phyloP scores from a whole-genome alignment of 2,888 invertebrate genomes.

The Beris morrisii region DNA sequence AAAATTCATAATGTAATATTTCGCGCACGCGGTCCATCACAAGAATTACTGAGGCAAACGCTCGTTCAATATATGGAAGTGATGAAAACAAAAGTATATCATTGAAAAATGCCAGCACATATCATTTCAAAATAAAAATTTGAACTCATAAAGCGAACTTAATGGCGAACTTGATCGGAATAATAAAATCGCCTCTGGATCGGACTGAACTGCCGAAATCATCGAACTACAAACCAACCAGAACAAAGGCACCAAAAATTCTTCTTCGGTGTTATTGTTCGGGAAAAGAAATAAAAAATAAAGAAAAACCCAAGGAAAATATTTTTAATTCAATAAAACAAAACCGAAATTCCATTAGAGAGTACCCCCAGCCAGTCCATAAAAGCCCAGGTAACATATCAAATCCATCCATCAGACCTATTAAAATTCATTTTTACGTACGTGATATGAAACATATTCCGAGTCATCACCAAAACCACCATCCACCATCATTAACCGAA shows the following conservation, averaged over 20 bases:
- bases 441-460: conserved; percentile 40
- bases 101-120: conserved; percentile 33
- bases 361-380: conserved; percentile 11
- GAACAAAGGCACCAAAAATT: conserved; percentile 18
- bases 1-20: conserved; percentile 38
- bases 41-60: too few species aligned
- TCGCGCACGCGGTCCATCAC: conserved; percentile 26
- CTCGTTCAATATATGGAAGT: too few species aligned
- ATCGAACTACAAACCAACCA: conserved; percentile 14
- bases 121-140: conserved; percentile 34
- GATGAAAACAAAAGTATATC: conserved; percentile 33
- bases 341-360: conserved; percentile 36
- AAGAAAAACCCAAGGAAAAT: conserved; percentile 8
- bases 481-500: neutral
- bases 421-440: conserved; percentile 41
- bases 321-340: conserved; percentile 14
- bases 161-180: conserved; percentile 36
- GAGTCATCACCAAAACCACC: neutral
- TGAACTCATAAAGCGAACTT: conserved; percentile 39
- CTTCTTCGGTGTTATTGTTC: conserved; percentile 5
- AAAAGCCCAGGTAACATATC: conserved; percentile 14
- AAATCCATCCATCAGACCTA: conserved; percentile 32
- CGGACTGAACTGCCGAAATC: conserved; percentile 25
- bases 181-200: conserved; percentile 32
- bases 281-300: conserved; percentile 11